Base-by-base conservation (phyloP, 2,888 invertebrate genomes). In the Morinoia aosen region DNA sequence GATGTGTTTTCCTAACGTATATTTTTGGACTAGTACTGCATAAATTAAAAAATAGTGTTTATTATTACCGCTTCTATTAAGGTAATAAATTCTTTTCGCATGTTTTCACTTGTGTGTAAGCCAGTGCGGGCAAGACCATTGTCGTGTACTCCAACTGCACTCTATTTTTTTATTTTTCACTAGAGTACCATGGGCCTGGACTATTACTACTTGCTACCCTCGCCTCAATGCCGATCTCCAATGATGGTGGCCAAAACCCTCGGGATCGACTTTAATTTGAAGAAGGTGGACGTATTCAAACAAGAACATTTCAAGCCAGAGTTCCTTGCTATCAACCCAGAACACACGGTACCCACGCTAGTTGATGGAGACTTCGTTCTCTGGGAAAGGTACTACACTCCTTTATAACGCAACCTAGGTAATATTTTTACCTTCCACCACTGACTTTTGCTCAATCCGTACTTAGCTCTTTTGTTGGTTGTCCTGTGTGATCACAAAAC, bases 301-400 rank as follows among this genome's bases (percentile, higher is more conserved):
- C 98, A 98, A 0, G 98, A 98, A 94, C 98, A 98, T 95, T 97
- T 98, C 97, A 98, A 98, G 96, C 98, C 98, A 0, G 98, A 98
- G 96, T 98, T 97, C 97, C 96, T 98, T 48, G 94, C 93, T 16
- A 88, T 95, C 90, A 95, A 95, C 61, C 95, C 95, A 39, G 88
- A 95, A 40, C 95, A 95, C 95, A 91, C 93, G 19, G 64, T 95
- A 57, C 95, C 95, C 14, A 95, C 95, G 33, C 58, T 95, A 58
- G 95, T 95, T 56, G 95, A 95, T 58, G 95, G 95, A 88, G 95
- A 95, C 64, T 88, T 95, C 33, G 88, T 61, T 33, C 95, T 95
- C 10, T 95, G 95, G 95, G 95, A 95, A 94, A 94, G 94, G 94
- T 94, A 57, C 19, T 39, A 39, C 19, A 90, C 25, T 5, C 19